Percentiles rank a stretch among this genome's conserved stretches.
Evolutionary conservation across 1,140 invertebrate species (phyloP).

Genomic region (Drosophila subpulchrella): DNA sequence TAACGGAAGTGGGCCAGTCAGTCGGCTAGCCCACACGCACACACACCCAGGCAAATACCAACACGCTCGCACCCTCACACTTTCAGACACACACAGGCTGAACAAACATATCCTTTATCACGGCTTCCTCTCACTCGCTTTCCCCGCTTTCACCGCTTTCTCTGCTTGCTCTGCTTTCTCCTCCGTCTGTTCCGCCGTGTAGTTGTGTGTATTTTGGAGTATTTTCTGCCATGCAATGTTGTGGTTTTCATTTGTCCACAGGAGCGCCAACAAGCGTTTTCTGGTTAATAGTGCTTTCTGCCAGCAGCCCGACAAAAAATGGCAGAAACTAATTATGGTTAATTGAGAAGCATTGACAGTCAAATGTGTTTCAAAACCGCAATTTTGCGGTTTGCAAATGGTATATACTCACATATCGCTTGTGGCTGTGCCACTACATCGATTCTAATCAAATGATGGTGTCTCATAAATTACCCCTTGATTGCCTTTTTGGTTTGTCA

Average conservation of each 20-base stretch:
- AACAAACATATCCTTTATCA: conserved; percentile 35
- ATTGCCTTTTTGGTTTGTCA: background rate
- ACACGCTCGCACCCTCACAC: conserved; percentile 23
- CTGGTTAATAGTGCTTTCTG: conserved; percentile 15
- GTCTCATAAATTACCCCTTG: background rate
- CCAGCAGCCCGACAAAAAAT: background rate
- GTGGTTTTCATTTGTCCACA: conserved; percentile 32
- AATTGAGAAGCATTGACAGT: conserved; percentile 11
- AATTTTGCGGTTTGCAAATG: conserved; percentile 9
- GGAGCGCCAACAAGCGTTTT: conserved; percentile 26
- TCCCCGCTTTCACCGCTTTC: background rate
- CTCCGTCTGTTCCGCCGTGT: background rate
- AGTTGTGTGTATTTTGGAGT: background rate
- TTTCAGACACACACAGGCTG: conserved; percentile 11
- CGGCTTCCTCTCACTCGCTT: conserved; percentile 23
- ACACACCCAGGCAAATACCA: conserved; percentile 7
- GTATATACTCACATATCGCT: background rate
- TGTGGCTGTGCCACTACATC: background rate
- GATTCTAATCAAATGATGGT: conserved; percentile 1
- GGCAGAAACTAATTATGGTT: conserved; percentile 34
- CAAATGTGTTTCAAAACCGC: background rate
- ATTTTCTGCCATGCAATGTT: conserved; percentile 31
- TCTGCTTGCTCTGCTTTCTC: background rate
- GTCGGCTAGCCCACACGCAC: background rate
- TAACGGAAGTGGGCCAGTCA: conserved; percentile 64